Conservation (phyloP, 2,888 invertebrate species). For the Athalia circularis region DNA sequence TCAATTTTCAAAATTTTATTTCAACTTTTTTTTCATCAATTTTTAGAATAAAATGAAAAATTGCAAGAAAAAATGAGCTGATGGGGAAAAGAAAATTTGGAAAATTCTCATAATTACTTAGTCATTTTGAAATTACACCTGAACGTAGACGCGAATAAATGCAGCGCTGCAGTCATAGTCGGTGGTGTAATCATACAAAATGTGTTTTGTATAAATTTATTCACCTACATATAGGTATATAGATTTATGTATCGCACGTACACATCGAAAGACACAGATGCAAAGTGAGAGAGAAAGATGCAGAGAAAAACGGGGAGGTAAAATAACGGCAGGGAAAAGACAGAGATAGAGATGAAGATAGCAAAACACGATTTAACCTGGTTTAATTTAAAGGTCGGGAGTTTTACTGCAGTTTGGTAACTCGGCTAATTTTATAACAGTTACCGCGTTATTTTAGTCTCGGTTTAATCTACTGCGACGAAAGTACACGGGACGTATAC, state of each 20-base stretch:
- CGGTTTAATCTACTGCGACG: slow-evolving; percentile 8
- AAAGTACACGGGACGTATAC: background rate
- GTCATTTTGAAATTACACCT: too few relatives aligned
- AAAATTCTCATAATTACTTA: too few relatives aligned
- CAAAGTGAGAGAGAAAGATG: background rate
- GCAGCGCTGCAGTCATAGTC: background rate
- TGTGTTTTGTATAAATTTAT: background rate
- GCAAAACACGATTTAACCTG: slow-evolving; percentile 23
- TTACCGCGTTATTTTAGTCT: slow-evolving; percentile 24
- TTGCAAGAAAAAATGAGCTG: too few relatives aligned
- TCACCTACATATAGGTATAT: background rate
- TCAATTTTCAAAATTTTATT: too few relatives aligned
- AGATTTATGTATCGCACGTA: background rate
- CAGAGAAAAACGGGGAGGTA: background rate
- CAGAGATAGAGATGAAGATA: background rate
- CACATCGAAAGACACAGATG: background rate
- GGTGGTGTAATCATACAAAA: background rate
- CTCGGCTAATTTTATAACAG: slow-evolving; percentile 39
- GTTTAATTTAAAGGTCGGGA: slow-evolving; percentile 31
- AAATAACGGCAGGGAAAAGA: background rate
- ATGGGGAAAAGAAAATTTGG: too few relatives aligned
- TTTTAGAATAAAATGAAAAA: too few relatives aligned
- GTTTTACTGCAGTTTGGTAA: slow-evolving; percentile 32
- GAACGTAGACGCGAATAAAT: too few relatives aligned
- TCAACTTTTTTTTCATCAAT: too few relatives aligned